Base-by-base conservation (phyloP, 2,888 invertebrate species). In the Notodonta dromedarius region DNA sequence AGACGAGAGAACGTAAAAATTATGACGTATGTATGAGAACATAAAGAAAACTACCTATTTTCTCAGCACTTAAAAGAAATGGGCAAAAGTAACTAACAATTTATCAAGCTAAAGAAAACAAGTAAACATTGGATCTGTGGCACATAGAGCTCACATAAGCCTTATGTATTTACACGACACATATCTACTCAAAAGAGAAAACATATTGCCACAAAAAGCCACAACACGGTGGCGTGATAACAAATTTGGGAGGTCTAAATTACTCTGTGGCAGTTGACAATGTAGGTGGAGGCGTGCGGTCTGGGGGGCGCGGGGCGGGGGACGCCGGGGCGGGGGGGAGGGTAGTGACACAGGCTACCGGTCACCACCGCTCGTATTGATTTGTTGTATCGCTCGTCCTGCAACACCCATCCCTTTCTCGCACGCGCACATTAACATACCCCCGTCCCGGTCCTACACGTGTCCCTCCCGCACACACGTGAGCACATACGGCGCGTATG, bases 311-410 rank as follows among this genome's bases (percentile, higher is more conserved):
- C 62, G 70, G 76, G 74, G 77, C 66, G 75, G 60, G 65, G 63
- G 68, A 54, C 32, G 60, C 39, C 14, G 78, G 24, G 24, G 1
- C 35, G 6, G 76, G 80, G 76, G 76, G 78, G 82, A 78, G 80
- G 86, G 86, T 89, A 89, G 90, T 91, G 93, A 93, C 93, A 93
- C 93, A 93, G 94, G 94, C 93, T 94, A 94, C 94, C 93, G 94
- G 94, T 94, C 94, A 94, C 91, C 90, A 91, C 91, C 93, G 92
- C 91, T 90, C 93, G 94, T 94, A 94, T 94, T 94, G 94, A 94
- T 94, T 94, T 94, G 94, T 94, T 94, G 94, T 94, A 94, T 94
- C 94, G 94, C 89, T 93, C 91, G 94, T 93, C 94, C 93, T 93
- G 93, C 90, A 88, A 86, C 85, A 74, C 73, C 88, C 78, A 79